Percentiles rank a stretch among this genome's conserved stretches.
Evolutionary conservation across 1,140 invertebrate genomes (phyloP).

Genomic region (Drosophila pallidifrons): DNA sequence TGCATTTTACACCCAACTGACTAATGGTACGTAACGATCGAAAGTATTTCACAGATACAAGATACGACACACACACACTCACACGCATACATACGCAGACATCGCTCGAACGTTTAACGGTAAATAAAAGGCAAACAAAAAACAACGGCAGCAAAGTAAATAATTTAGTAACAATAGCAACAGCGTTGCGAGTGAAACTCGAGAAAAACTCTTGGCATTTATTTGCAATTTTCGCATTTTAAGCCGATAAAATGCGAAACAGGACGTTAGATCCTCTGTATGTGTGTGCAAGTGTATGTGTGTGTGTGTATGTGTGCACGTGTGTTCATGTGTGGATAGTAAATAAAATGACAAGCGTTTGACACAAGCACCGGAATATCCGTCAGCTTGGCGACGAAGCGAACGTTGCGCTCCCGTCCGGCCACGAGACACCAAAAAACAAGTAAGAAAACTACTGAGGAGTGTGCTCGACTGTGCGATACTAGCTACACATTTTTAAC

Average conservation of each 20-base stretch:
- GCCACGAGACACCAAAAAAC: conserved; percentile 35
- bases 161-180: conserved; percentile 67
- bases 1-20: conserved; percentile 18
- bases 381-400: conserved; percentile 78
- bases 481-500: no score
- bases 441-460: no score
- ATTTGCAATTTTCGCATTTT: conserved; percentile 82
- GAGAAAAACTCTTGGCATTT: conserved; percentile 67
- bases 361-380: conserved; percentile 82
- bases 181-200: conserved; percentile 38
- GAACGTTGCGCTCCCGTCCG: conserved; percentile 64
- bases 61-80: conserved; percentile 27
- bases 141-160: conserved; percentile 53
- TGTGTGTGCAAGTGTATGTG: conserved; percentile 2
- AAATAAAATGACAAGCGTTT: conserved; percentile 82
- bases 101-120: conserved; percentile 62
- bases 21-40: conserved; percentile 22
- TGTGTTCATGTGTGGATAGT: conserved; percentile 27
- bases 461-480: no score
- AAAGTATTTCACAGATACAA: conserved; percentile 38
- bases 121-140: conserved; percentile 56
- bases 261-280: conserved; percentile 16
- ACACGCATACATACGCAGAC: no score
- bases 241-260: conserved; percentile 75
- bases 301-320: background rate